Conservation (phyloP, 1,140 invertebrate genomes). For the Oscheius sp. region DNA sequence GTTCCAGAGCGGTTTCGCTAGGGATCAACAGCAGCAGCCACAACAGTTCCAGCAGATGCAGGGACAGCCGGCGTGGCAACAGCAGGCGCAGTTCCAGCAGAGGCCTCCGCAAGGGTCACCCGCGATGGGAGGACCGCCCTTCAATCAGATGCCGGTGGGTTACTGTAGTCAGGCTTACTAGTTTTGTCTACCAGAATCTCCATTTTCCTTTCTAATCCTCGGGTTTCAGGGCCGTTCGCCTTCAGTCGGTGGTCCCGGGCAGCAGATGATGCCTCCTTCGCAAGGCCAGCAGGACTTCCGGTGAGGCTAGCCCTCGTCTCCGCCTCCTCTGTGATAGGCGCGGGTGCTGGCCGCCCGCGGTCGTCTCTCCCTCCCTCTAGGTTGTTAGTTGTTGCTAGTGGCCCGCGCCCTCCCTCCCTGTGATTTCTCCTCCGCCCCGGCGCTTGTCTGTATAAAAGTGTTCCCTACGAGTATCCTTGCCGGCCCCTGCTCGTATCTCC, state of each 20-base stretch:
- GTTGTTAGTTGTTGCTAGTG: background rate
- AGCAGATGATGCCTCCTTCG: background rate
- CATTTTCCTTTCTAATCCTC: background rate
- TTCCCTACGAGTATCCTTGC: background rate
- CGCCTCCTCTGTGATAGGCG: background rate
- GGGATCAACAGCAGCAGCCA: slow-evolving; percentile 8
- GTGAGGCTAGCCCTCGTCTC: background rate
- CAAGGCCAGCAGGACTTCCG: background rate
- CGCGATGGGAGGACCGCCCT: no score
- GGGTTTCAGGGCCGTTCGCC: background rate
- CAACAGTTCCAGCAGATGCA: background rate
- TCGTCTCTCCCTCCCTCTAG: background rate
- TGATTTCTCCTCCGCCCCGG: background rate
- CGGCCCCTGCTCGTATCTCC: background rate
- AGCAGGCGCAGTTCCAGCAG: slow-evolving; percentile 22
- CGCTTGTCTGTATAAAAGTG: slow-evolving; percentile 4
- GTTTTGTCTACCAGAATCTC: background rate
- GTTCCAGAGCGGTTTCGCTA: background rate
- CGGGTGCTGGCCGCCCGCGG: background rate
- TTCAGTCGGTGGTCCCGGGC: background rate
- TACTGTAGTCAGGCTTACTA: background rate
- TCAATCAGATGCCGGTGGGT: no score
- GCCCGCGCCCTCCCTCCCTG: background rate
- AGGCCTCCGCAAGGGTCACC: background rate
- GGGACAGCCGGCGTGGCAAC: background rate